Evolutionary conservation across 1,140 invertebrate genomes (phyloP), one percentile per base, ranked within the genome.

Genomic region (Coenobita brevimanus): DNA sequence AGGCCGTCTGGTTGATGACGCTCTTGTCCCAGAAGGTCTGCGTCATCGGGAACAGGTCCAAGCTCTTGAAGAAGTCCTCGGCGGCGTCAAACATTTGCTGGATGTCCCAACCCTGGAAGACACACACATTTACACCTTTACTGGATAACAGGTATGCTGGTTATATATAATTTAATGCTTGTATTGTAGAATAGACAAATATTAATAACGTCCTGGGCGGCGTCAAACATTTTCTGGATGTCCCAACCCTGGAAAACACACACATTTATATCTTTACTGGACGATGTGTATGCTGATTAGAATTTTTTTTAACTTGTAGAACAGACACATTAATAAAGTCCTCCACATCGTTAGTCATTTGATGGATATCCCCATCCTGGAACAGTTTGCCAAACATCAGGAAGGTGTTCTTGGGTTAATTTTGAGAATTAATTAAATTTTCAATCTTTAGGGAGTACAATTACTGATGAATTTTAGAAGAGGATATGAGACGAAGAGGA

Each of bases 291-390:
- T n/a, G n/a, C n/a, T n/a, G n/a, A n/a, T n/a, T n/a, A n/a, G n/a
- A n/a, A n/a, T n/a, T n/a, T n/a, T n/a, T n/a, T n/a, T n/a, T n/a
- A n/a, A n/a, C n/a, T n/a, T n/a, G n/a, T n/a, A n/a, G n/a, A n/a
- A n/a, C n/a, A n/a, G n/a, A n/a, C n/a, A n/a, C n/a, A n/a, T 95
- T 93, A 91, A 96, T 97, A 92, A 97, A 97, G 91, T 97, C 96
- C 91, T 97, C 96, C 0, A 96, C 96, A 33, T 97, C 92, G 92
- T 96, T 94, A 92, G 97, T 97, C 93, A 97, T 95, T 3, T 95
- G 94, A n/a, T 94, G 92, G 0, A 96, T 96, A 0, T 95, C 97
- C 91, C 96, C 98, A 38, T 75, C 80, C 85, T 90, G 69, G 33
- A 27, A 78, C n/a, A n/a, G n/a, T n/a, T n/a, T n/a, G n/a, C n/a